Percentiles rank a stretch among this genome's conserved stretches.
Evolutionary conservation across 1,140 invertebrate species (phyloP).

Genomic region (Brachionus calyciflorus): DNA sequence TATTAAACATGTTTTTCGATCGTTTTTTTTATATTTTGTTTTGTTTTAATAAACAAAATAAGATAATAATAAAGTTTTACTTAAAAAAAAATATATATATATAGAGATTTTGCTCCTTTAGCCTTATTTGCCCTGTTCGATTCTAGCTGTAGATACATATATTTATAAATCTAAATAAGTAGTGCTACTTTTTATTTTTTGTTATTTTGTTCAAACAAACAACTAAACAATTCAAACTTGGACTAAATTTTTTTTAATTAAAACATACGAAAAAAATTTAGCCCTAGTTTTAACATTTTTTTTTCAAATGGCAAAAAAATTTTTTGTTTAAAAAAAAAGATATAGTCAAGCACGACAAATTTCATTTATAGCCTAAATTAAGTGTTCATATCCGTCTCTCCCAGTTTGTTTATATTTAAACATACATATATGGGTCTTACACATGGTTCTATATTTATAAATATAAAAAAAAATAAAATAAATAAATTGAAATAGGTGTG

Average conservation of each 20-base stretch:
- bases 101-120: background rate
- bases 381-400: background rate
- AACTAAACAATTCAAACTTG: background rate
- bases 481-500: background rate
- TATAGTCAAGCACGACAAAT: too few species aligned
- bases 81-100: background rate
- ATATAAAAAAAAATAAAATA: background rate
- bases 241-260: background rate
- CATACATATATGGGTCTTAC: background rate
- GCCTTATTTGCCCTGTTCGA: too few species aligned
- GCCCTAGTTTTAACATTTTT: too few species aligned
- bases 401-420: background rate
- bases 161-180: background rate
- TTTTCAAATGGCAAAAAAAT: too few species aligned
- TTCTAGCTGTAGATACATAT: too few species aligned
- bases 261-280: background rate
- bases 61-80: background rate
- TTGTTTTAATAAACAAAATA: background rate
- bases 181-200: background rate
- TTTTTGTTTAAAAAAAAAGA: too few species aligned
- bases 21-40: background rate
- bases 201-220: too few species aligned
- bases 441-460: background rate
- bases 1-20: background rate
- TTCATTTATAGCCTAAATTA: too few species aligned